phyloP scores from a whole-genome alignment of 2,113 vertebrate genomes.

The Synodontis membranacea region DNA sequence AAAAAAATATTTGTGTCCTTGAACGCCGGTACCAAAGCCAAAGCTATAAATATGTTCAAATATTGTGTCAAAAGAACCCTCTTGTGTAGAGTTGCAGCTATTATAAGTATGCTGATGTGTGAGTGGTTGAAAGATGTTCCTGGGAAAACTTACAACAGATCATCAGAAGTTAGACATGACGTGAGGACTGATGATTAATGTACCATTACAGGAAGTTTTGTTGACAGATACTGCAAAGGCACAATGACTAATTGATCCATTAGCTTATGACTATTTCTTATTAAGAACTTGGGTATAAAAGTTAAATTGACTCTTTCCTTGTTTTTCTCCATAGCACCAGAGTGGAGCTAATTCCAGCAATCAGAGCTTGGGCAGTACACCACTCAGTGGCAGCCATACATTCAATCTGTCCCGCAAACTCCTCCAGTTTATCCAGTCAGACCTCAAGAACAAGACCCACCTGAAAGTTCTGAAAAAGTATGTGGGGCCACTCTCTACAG shows the following conservation, averaged over 20 bases:
- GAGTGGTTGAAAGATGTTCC: slow-evolving; percentile 22
- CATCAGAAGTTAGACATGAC: slow-evolving; percentile 14
- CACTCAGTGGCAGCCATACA: slow-evolving; percentile 68
- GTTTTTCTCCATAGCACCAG: slow-evolving; percentile 70
- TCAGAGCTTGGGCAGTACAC: slow-evolving; percentile 75
- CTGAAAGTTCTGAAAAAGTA: slow-evolving; percentile 73
- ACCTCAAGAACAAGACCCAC: slow-evolving; percentile 70
- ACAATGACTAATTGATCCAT: slow-evolving; percentile 5
- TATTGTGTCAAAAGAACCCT: not conserved
- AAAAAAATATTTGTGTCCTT: slow-evolving; percentile 27
- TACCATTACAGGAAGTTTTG: slow-evolving; percentile 13
- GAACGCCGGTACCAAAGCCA: not conserved
- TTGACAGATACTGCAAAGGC: not conserved
- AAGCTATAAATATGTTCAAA: slow-evolving; percentile 15
- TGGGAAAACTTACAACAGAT: not conserved
- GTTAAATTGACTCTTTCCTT: slow-evolving; percentile 46
- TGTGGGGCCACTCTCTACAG: slow-evolving; percentile 72
- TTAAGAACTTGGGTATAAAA: not conserved
- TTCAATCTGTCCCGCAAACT: slow-evolving; percentile 86
- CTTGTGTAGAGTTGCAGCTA: not conserved
- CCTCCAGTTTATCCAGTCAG: slow-evolving; percentile 81
- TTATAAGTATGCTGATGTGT: not conserved
- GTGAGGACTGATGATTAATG: not conserved
- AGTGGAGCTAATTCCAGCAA: slow-evolving; percentile 78
- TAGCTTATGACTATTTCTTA: not conserved